phyloP scores from a whole-genome alignment of 2,797 vertebrate genomes.

The Hapalemur alaotrensis region DNA sequence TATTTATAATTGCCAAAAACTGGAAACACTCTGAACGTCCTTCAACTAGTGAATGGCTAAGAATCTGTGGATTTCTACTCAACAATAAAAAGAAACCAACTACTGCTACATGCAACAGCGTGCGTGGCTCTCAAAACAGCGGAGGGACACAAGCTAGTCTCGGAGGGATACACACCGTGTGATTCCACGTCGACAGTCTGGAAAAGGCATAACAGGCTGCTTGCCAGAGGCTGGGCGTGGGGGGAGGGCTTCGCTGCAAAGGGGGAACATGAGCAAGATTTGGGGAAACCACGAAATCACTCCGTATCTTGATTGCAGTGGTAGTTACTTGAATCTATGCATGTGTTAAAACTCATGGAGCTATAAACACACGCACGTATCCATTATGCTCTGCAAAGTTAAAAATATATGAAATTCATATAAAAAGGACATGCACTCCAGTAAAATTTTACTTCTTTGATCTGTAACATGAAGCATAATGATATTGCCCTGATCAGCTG shows the following conservation, averaged over 20 bases:
- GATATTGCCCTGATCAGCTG: not conserved
- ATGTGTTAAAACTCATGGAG: not conserved
- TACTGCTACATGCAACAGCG: not conserved
- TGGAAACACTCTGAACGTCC: not conserved
- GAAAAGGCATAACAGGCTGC: not conserved
- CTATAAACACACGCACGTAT: not conserved
- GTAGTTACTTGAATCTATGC: not conserved
- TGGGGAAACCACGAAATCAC: not conserved
- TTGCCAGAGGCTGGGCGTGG: too few relatives aligned
- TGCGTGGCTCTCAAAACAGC: not conserved
- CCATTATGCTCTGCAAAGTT: too few relatives aligned
- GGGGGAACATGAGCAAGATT: not conserved
- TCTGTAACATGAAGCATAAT: too few relatives aligned
- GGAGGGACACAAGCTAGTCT: not conserved
- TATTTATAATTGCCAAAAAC: not conserved
- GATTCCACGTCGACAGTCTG: not conserved
- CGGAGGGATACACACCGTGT: accelerated
- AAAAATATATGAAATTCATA: not conserved
- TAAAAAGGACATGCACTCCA: not conserved
- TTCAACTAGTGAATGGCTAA: not conserved
- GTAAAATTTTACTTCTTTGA: not conserved
- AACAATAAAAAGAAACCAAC: not conserved
- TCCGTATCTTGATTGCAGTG: not conserved
- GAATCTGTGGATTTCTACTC: not conserved
- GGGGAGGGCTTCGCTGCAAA: not conserved